Evolutionary conservation across 2,797 vertebrate genomes (phyloP).

Genomic region (Mormyrus proboscirostris): DNA sequence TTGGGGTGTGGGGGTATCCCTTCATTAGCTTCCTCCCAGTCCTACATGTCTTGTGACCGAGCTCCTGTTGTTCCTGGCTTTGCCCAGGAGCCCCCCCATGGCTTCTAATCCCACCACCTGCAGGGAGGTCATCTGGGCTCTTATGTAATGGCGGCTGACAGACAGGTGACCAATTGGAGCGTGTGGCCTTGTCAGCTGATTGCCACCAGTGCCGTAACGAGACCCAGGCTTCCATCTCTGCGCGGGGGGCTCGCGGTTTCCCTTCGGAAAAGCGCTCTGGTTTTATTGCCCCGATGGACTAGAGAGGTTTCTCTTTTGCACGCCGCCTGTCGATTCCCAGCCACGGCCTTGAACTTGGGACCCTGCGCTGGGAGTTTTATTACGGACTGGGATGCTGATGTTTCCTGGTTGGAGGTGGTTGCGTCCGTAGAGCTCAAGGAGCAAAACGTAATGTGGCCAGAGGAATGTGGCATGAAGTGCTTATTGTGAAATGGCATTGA

Average conservation of each 20-base stretch:
- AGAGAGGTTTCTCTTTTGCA: neutral
- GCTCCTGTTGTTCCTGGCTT: neutral
- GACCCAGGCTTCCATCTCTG: neutral
- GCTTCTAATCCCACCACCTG: slow-evolving; percentile 48
- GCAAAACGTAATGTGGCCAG: neutral
- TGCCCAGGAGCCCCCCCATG: slow-evolving; percentile 24
- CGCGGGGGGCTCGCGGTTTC: slow-evolving; percentile 28
- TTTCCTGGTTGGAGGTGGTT: neutral
- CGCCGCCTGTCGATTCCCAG: neutral
- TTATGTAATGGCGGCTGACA: slow-evolving; percentile 51
- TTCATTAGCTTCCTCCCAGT: slow-evolving; percentile 18
- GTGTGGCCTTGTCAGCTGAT: neutral
- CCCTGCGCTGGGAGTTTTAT: slow-evolving; percentile 33
- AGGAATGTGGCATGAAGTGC: neutral
- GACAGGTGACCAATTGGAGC: slow-evolving; percentile 37
- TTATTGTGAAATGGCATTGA: neutral
- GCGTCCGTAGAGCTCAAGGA: neutral
- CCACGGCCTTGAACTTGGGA: neutral
- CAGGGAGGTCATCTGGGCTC: slow-evolving; percentile 52
- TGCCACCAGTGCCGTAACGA: neutral
- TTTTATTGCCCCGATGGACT: neutral
- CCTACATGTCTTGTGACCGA: neutral
- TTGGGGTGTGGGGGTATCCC: slow-evolving; percentile 24
- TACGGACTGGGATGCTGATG: slow-evolving; percentile 23
- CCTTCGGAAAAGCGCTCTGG: neutral